These are phyloP conservation scores for Pseudolaguvia tuberculata DNA, from an alignment of 2,113 vertebrate genomes.

Conservation along the genomic window DNA sequence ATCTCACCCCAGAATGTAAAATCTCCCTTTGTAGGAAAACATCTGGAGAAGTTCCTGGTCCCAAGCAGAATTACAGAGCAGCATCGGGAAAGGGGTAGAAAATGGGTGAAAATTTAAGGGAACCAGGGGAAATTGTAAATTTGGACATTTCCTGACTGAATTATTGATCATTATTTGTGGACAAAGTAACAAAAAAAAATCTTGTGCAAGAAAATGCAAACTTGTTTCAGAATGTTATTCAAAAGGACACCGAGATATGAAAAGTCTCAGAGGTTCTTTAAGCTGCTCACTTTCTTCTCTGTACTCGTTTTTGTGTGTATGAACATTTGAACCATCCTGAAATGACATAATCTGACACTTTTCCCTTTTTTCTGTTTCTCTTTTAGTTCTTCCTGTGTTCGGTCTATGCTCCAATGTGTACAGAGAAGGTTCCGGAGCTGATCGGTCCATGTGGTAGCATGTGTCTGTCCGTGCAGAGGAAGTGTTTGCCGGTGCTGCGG, in stretches of 20 bases:
- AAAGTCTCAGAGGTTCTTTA: neutral
- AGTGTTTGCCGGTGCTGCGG: conserved; percentile 89
- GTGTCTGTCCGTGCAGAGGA: conserved; percentile 92
- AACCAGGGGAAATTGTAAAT: no score
- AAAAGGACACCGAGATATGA: neutral
- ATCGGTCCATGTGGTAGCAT: conserved; percentile 96
- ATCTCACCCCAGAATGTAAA: neutral
- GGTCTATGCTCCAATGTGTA: conserved; percentile 98
- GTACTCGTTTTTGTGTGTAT: neutral
- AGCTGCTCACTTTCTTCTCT: neutral
- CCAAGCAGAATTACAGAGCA: neutral
- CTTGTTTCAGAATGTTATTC: neutral
- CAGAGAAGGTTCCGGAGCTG: conserved; percentile 95
- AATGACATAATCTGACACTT: neutral
- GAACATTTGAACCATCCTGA: neutral
- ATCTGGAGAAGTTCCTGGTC: neutral
- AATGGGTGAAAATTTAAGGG: no score
- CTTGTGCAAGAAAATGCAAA: neutral
- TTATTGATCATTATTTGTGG: neutral
- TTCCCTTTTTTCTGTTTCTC: neutral
- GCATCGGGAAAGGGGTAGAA: no score
- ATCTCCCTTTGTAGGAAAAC: neutral
- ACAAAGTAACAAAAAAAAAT: neutral
- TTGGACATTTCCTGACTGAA: neutral
- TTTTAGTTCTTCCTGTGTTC: conserved; percentile 95